Evolutionary conservation across 92 coral and sea anemone genomes (phyloP), one percentile per base, ranked within the genome.

Genomic region (Pocillopora grandis): DNA sequence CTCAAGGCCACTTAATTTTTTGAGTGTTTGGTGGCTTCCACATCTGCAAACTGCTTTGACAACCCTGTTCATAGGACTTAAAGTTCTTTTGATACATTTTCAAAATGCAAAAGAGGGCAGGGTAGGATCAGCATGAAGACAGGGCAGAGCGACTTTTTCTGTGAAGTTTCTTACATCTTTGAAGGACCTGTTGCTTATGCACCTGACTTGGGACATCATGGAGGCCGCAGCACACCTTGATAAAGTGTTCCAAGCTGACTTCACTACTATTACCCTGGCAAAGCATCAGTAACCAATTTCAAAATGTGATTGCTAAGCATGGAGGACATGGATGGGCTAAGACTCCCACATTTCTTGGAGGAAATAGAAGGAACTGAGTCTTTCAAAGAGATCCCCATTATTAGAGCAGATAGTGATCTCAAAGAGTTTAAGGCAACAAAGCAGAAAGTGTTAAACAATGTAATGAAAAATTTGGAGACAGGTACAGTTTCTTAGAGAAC

Each of bases 21-120:
- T 58, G 8, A 87, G 90, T 49, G 83, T 87, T 55, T 57, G 79
- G 55, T 81, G 90, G 90, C 66, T 87, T 33, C 87, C 71, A 16
- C 83, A 81, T 58, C 77, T 81, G 18, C 20, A 81, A 72, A 48
- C 63, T 0, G 86, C 86, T 33, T 72, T 81, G 78, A 81, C 33
- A 14, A 61, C 48, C 48, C 61, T 71, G 1, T 72, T 81, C 11
- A 16, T 10, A 35, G 78, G 71, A 1, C 35, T 18, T 56, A 71
- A 72, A 81, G 86, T 72, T 18, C 35, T 81, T 62, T n/a, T 71
- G 3, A 71, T 37, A 69, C 78, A 81, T 60, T 72, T 71, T 7
- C 37, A 81, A 59, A 72, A 71, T 71, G 72, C 79, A 58, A 62
- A 59, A 18, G 86, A 71, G 12, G 86, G 78, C 55, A 79, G 79